Conservation (phyloP, 2,797 vertebrate genomes). For the Tapera naevia region DNA sequence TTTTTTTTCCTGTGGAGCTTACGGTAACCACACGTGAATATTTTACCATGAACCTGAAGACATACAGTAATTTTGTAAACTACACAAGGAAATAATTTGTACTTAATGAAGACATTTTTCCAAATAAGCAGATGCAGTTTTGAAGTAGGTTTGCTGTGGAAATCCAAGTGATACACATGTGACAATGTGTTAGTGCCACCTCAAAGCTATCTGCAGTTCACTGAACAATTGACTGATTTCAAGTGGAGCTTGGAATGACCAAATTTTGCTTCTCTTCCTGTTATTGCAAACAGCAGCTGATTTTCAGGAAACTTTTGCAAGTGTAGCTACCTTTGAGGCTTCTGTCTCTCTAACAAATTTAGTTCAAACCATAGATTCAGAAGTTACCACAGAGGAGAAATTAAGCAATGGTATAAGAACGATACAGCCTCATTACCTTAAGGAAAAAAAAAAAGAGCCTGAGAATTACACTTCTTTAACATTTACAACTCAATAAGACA, state of each 20-base stretch:
- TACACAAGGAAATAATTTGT: background rate
- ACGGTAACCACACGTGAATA: background rate
- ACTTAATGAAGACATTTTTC: too few species aligned
- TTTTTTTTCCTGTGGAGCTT: background rate
- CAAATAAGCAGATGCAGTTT: background rate
- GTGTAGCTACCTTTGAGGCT: background rate
- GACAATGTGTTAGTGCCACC: background rate
- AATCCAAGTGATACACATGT: background rate
- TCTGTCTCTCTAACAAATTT: background rate
- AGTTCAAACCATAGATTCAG: background rate
- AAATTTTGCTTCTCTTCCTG: background rate
- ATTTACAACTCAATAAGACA: background rate
- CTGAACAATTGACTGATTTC: background rate
- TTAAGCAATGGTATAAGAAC: background rate
- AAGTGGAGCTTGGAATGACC: background rate
- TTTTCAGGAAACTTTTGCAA: background rate
- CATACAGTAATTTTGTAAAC: background rate
- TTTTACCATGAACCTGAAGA: background rate
- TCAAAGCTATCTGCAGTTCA: background rate
- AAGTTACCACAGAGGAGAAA: background rate
- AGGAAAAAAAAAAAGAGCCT: background rate
- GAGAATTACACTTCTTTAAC: background rate
- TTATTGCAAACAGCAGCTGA: background rate
- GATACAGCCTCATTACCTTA: background rate
- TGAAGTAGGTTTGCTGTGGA: background rate